These are phyloP conservation scores for Myoxocephalus aenaeus DNA, from an alignment of 2,797 vertebrate species.

Conservation along the genomic window DNA sequence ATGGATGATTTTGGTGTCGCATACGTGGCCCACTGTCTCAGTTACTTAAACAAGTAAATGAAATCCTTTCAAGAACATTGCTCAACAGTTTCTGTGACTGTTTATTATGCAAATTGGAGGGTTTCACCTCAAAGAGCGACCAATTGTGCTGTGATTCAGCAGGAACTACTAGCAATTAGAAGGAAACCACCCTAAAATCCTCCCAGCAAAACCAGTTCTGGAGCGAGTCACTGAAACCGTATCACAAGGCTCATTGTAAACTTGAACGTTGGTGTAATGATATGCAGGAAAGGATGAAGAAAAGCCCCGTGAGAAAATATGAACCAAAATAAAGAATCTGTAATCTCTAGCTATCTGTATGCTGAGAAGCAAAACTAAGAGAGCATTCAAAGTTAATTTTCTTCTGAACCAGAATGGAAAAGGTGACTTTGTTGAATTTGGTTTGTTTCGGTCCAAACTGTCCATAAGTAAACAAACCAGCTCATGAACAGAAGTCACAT, in stretches of 20 bases:
- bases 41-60: not conserved
- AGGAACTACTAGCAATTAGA: not conserved
- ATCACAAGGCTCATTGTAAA: not conserved
- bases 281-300: not conserved
- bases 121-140: constrained; percentile 19
- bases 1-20: not conserved
- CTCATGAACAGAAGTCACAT: constrained; percentile 19
- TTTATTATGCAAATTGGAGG: constrained; percentile 26
- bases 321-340: not conserved
- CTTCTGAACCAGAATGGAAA: constrained; percentile 7
- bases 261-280: not conserved
- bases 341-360: not conserved
- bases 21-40: not conserved
- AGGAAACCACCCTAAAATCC: constrained; percentile 8
- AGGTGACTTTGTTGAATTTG: constrained; percentile 17
- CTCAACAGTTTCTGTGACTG: constrained; percentile 24
- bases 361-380: not conserved
- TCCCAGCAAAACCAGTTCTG: constrained; percentile 20
- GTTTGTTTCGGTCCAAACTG: constrained; percentile 22
- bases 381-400: not conserved
- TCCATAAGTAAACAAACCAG: constrained; percentile 25
- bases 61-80: constrained; percentile 19
- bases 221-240: not conserved
- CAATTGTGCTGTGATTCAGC: constrained; percentile 9
- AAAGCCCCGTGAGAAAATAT: not conserved